Percentiles rank a stretch among this genome's conserved stretches.
Evolutionary conservation across 2,113 vertebrate genomes (phyloP).

Genomic region (Amphiprion percula): DNA sequence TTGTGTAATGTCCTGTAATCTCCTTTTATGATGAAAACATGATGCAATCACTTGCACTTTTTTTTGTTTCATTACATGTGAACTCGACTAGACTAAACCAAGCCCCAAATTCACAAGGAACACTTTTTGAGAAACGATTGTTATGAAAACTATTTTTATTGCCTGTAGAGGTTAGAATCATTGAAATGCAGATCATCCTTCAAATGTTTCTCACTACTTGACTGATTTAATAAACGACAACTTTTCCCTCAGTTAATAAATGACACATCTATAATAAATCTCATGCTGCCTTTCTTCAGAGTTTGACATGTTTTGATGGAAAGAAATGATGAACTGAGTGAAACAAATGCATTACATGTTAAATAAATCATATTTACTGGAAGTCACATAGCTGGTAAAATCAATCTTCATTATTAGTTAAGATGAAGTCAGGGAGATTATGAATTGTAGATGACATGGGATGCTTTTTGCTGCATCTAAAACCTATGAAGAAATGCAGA

Average conservation of each 20-base stretch:
- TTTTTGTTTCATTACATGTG: neutral
- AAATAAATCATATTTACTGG: neutral
- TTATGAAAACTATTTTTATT: neutral
- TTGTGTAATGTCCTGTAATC: slow-evolving; percentile 5
- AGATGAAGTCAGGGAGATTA: neutral
- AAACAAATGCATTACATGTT: slow-evolving; percentile 41
- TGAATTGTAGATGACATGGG: neutral
- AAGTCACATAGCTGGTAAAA: slow-evolving; percentile 15
- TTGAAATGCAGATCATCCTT: neutral
- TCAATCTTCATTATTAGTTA: slow-evolving; percentile 1
- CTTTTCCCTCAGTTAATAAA: neutral
- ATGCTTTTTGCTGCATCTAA: neutral
- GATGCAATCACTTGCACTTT: too few species aligned
- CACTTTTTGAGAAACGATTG: neutral
- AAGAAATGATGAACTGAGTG: slow-evolving; percentile 34
- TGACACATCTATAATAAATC: slow-evolving; percentile 12
- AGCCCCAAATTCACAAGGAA: neutral
- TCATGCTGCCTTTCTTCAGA: slow-evolving; percentile 16
- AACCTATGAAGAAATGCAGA: neutral
- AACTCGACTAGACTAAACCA: neutral
- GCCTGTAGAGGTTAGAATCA: neutral
- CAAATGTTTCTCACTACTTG: neutral
- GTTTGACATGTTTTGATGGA: slow-evolving; percentile 33
- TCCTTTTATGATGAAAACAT: slow-evolving; percentile 19
- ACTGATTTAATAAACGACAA: too few species aligned